These are phyloP conservation scores for Plectrocnemia conspersa DNA, from an alignment of 1,140 invertebrate species.

Conservation along the genomic window DNA sequence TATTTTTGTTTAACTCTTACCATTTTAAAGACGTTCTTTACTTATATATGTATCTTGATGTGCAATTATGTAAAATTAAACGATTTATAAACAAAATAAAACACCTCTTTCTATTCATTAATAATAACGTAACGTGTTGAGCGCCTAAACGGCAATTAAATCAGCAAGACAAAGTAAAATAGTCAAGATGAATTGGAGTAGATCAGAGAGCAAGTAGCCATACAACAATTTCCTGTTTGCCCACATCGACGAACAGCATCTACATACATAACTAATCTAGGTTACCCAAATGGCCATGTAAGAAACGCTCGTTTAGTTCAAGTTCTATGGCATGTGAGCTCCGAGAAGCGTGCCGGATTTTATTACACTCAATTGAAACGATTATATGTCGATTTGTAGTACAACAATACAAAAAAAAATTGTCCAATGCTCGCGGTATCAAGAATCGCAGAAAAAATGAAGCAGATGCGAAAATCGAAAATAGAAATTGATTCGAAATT, in stretches of 20 bases:
- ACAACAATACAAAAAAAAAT: background rate
- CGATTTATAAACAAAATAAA: background rate
- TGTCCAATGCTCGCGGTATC: background rate
- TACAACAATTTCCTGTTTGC: slow-evolving; percentile 19
- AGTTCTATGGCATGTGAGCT: slow-evolving; percentile 1
- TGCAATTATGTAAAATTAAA: slow-evolving; percentile 6
- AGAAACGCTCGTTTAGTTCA: slow-evolving; percentile 13
- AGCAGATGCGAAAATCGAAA: too few species aligned
- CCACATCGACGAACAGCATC: slow-evolving; percentile 20
- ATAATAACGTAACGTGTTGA: background rate
- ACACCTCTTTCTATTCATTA: background rate
- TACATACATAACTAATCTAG: slow-evolving; percentile 3
- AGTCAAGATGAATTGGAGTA: slow-evolving; percentile 15
- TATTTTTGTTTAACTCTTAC: slow-evolving; percentile 36
- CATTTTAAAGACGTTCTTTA: too few species aligned
- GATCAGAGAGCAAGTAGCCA: slow-evolving; percentile 20
- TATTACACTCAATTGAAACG: slow-evolving; percentile 8
- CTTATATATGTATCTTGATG: too few species aligned
- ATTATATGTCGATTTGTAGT: background rate
- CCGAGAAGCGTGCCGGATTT: background rate
- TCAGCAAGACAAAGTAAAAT: slow-evolving; percentile 8
- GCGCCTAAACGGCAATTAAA: slow-evolving; percentile 12
- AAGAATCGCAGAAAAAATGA: background rate
- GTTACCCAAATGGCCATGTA: slow-evolving; percentile 12
- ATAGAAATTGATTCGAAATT: too few species aligned